Base-by-base conservation (phyloP, 2,888 invertebrate species). In the Leucania comma region DNA sequence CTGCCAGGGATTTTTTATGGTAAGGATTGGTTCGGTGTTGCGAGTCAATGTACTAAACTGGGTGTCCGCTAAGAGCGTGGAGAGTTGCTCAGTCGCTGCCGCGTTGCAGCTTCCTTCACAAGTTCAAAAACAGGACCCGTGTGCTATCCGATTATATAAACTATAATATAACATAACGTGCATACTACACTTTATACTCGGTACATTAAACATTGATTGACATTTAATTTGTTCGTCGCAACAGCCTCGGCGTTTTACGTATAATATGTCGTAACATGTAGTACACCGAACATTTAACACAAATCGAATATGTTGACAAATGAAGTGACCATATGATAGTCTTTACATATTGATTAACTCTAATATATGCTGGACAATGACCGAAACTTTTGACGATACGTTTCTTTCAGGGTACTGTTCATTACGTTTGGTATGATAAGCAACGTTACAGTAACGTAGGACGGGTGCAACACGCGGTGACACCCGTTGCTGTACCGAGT, bases 161-260 rank as follows among this genome's bases (percentile, higher is more conserved):
- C 89, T 89, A 88, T 85, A 86, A 90, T 85, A 82, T 77, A 86
- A 82, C 78, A 80, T 75, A 85, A 90, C 81, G 89, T 88, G 81
- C 82, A 88, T 88, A 86, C 87, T 88, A 88, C 68, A 86, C 72
- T 84, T 82, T 81, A 84, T 82, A 87, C 84, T 85, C 86, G 86
- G 86, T 88, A 87, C 86, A 87, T 87, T 88, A 82, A 42, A 87
- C 85, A 88, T 81, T 81, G 75, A 87, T 82, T 86, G 84, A 90
- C 88, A 91, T 88, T 88, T 87, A 89, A 77, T 85, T 82, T 78
- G 80, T 82, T 88, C 86, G 88, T 80, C 89, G 90, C 91, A 90
- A 93, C 93, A 93, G 92, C 91, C 94, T 91, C 93, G 91, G 87
- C 86, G 80, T 64, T 71, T 80, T 72, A 83, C 75, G 72, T 83